Conservation (phyloP, 2,888 invertebrate species). For the Acleris holmiana region DNA sequence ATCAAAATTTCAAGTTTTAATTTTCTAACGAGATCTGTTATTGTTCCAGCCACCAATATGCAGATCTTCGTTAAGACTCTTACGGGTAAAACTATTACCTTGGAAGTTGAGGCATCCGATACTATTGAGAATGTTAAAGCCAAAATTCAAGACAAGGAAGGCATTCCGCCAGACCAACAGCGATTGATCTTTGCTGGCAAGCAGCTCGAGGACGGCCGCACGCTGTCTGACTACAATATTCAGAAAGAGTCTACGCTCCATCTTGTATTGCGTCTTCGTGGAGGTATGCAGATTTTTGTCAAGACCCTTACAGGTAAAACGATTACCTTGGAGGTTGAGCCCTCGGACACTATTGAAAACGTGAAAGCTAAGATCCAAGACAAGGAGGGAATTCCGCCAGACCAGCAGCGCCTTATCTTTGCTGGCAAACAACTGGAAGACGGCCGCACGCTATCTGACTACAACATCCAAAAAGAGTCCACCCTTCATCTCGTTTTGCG, state of each 20-base stretch:
- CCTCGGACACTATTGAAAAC: slow-evolving; percentile 67
- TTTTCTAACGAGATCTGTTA: slow-evolving; percentile 43
- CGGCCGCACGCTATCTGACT: slow-evolving; percentile 64
- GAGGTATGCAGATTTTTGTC: slow-evolving; percentile 70
- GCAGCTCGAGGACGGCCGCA: slow-evolving; percentile 70
- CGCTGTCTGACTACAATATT: slow-evolving; percentile 69
- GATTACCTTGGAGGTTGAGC: slow-evolving; percentile 63
- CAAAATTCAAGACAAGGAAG: slow-evolving; percentile 72
- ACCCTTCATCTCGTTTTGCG: slow-evolving; percentile 62
- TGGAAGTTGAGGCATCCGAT: slow-evolving; percentile 68
- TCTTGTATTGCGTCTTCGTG: slow-evolving; percentile 64
- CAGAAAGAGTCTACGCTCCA: slow-evolving; percentile 72
- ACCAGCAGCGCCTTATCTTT: slow-evolving; percentile 65
- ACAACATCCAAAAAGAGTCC: slow-evolving; percentile 68
- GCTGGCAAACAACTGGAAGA: slow-evolving; percentile 68
- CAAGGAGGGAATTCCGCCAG: slow-evolving; percentile 68
- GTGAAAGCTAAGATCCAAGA: slow-evolving; percentile 70
- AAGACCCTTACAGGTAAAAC: slow-evolving; percentile 67
- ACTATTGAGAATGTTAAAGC: slow-evolving; percentile 73
- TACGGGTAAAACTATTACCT: slow-evolving; percentile 69
- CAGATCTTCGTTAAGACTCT: slow-evolving; percentile 72
- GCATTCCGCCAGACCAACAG: slow-evolving; percentile 72
- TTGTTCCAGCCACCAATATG: slow-evolving; percentile 68
- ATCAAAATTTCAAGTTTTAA: slow-evolving; percentile 53
- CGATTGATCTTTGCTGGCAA: slow-evolving; percentile 71